Conservation (phyloP, 2,113 vertebrate species). For the Etheostoma cragini region DNA sequence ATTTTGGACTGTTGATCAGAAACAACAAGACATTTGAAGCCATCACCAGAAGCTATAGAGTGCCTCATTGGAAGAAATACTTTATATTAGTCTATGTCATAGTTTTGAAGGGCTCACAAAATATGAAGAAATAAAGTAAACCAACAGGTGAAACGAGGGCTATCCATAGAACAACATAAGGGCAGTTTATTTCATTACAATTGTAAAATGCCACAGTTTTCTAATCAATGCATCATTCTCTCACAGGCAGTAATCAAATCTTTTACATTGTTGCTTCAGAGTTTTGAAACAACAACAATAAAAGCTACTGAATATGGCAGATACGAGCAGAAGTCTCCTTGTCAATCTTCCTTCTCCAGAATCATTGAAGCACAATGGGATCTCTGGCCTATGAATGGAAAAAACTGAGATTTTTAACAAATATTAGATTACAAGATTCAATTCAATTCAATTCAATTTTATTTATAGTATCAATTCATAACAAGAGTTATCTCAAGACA, state of each 20-base stretch:
- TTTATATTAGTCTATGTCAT: neutral
- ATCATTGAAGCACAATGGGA: constrained; percentile 29
- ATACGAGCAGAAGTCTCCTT: constrained; percentile 36
- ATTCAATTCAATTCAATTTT: no score
- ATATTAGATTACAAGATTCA: constrained; percentile 52
- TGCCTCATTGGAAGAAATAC: neutral
- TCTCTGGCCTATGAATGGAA: constrained; percentile 11
- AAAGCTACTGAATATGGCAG: constrained; percentile 64
- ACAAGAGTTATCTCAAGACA: no score
- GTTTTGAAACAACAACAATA: constrained; percentile 55
- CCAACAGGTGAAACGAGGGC: neutral
- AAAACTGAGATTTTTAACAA: constrained; percentile 13
- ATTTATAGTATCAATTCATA: no score
- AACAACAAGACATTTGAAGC: neutral
- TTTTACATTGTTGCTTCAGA: constrained; percentile 49
- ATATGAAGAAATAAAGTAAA: neutral
- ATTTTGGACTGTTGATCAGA: no score
- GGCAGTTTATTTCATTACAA: constrained; percentile 76
- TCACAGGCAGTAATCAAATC: constrained; percentile 72
- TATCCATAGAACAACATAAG: constrained; percentile 57
- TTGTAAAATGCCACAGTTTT: constrained; percentile 69
- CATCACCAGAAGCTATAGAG: neutral
- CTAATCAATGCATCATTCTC: constrained; percentile 67
- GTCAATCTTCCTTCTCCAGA: constrained; percentile 11
- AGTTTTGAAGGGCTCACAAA: neutral